Evolutionary conservation across 2,888 invertebrate genomes (phyloP).

Genomic region (Agrilus mali): DNA sequence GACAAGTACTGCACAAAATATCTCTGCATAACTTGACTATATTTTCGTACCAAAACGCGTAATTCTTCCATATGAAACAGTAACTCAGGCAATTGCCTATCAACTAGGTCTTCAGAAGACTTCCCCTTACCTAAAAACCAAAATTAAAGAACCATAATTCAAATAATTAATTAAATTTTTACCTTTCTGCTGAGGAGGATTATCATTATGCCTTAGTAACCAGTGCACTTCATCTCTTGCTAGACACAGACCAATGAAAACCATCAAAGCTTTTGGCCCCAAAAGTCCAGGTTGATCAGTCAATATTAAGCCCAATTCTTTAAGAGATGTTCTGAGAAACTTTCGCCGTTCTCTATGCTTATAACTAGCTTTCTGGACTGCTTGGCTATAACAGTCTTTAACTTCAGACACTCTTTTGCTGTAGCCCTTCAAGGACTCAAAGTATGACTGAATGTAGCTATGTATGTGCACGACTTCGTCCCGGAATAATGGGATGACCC

Average conservation of each 20-base stretch:
- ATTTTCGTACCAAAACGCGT: conserved; percentile 85
- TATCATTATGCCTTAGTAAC: conserved; percentile 91
- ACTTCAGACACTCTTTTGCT: conserved; percentile 88
- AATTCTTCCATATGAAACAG: conserved; percentile 98
- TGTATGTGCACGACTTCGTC: conserved; percentile 97
- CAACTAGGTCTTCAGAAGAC: conserved; percentile 85
- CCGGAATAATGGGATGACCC: conserved; percentile 88
- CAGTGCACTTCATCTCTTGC: conserved; percentile 95
- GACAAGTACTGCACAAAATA: conserved; percentile 96
- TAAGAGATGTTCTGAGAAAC: conserved; percentile 87
- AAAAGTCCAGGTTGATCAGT: conserved; percentile 96
- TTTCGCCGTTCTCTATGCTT: conserved; percentile 92
- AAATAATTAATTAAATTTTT: too few relatives aligned
- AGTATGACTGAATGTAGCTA: conserved; percentile 80
- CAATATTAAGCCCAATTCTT: conserved; percentile 87
- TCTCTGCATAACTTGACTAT: conserved; percentile 86
- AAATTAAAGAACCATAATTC: too few relatives aligned
- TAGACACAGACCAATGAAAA: conserved; percentile 92
- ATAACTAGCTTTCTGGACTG: conserved; percentile 80
- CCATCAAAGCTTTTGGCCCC: conserved; percentile 92
- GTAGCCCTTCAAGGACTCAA: conserved; percentile 92
- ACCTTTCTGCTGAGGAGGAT: conserved; percentile 77
- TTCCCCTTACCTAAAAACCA: conserved; percentile 44
- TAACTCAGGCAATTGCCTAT: conserved; percentile 91
- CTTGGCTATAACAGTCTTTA: conserved; percentile 85